Evolutionary conservation across 1,140 invertebrate species (phyloP).

Genomic region (Temnothorax longispinosus): DNA sequence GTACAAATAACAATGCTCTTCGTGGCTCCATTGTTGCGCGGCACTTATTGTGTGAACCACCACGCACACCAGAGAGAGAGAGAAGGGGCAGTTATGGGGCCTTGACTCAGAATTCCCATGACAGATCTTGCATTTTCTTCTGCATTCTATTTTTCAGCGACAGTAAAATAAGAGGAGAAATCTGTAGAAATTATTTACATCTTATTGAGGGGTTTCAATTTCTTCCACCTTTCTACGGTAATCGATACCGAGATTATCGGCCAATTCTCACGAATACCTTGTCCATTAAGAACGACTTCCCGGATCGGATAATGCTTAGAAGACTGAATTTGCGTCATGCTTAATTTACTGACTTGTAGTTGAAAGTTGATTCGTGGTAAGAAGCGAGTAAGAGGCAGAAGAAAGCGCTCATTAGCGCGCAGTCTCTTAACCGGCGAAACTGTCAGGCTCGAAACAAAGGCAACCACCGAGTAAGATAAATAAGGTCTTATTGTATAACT

Average conservation of each 20-base stretch:
- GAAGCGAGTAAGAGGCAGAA: constrained; percentile 28
- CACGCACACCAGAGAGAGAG: background rate
- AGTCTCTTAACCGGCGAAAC: constrained; percentile 17
- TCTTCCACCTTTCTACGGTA: background rate
- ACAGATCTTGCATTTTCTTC: constrained; percentile 49
- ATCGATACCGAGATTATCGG: background rate
- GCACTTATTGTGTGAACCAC: constrained; percentile 68
- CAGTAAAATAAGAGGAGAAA: background rate
- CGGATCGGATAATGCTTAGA: constrained; percentile 22
- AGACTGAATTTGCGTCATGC: constrained; percentile 17
- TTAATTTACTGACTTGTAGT: constrained; percentile 40
- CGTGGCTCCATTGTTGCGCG: constrained; percentile 50
- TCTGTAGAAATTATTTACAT: background rate
- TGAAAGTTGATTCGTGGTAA: constrained; percentile 33
- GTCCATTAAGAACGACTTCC: background rate
- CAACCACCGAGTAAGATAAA: constrained; percentile 18
- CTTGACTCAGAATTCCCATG: constrained; percentile 70
- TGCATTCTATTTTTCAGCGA: background rate
- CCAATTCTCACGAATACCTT: constrained; percentile 9
- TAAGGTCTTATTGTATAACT: constrained; percentile 43
- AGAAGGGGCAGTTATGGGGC: constrained; percentile 8
- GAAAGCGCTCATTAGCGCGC: constrained; percentile 44
- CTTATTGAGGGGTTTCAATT: background rate
- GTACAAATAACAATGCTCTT: constrained; percentile 61
- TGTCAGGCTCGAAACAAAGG: constrained; percentile 32